Conservation (phyloP, 2,113 vertebrate species). For the Pygoscelis adeliae region DNA sequence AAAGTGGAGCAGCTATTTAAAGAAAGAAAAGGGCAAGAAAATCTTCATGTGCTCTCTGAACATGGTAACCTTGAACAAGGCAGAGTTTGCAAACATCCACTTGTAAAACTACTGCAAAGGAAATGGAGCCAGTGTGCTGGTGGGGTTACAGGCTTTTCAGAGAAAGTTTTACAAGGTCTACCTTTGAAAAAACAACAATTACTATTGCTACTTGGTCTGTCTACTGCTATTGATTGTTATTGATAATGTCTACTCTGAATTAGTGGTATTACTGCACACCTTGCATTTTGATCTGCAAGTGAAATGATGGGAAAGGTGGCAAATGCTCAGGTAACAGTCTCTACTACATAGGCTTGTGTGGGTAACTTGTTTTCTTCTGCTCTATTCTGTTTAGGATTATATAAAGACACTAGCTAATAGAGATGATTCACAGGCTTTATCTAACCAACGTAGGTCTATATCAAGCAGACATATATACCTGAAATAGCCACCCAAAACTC, state of each 20-base stretch:
- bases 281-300: not conserved
- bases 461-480: not conserved
- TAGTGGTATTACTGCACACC: not conserved
- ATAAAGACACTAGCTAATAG: not conserved
- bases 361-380: not conserved
- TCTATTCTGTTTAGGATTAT: not conserved
- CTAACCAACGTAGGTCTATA: not conserved
- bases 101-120: not conserved
- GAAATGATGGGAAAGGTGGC: not conserved
- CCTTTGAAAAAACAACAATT: not conserved
- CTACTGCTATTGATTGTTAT: not conserved
- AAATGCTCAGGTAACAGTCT: not conserved
- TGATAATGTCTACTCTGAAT: not conserved
- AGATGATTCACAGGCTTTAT: not conserved
- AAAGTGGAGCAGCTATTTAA: constrained; percentile 40
- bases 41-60: not conserved
- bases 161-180: not conserved
- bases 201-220: not conserved
- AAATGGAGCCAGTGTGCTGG: not conserved
- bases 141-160: not conserved
- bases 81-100: not conserved
- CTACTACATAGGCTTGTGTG: accelerated
- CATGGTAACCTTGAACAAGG: not conserved
- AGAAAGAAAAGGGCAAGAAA: constrained; percentile 13
- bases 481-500: not conserved